Evolutionary conservation across 2,888 invertebrate species (phyloP), one percentile per base, ranked within the genome.

Genomic region (Hesperia comma): DNA sequence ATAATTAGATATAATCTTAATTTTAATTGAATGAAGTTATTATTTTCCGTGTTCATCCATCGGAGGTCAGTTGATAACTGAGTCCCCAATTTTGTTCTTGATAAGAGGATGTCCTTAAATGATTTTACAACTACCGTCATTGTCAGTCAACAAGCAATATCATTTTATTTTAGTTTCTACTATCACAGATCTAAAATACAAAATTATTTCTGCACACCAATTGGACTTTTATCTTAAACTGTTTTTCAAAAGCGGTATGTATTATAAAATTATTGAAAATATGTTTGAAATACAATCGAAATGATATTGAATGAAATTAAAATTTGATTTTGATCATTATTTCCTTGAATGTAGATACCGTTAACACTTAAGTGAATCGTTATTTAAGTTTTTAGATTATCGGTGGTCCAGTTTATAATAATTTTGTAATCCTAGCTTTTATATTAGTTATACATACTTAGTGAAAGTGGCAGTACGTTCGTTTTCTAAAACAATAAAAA

Each of bases 21-120:
- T 33, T 49, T 51, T 26, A 26, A 26, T 26, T 4, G 26, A 26
- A 26, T 26, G 26, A 5, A 54, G 14, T 15, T 33, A n/a, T 46
- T 60, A 32, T 46, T 46, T 1, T 21, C 8, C n/a, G 10, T 49
- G 15, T 46, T 46, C 3, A 17, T 17, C 6, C 17, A 8, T 49
- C 14, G 46, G 4, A 6, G 60, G 54, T 66, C 66, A 60, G 66
- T 66, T 60, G 43, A 54, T 60, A 60, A 60, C n/a, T 66, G 53
- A 57, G 33, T 66, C 12, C 19, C 43, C n/a, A 19, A 17, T 10
- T 53, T 56, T 54, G 19, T 66, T 66, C 60, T 66, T 66, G 58
- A 66, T 66, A 57, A 66, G 66, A 54, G 69, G 71, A 68, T 73
- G 71, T 73, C 72, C 70, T 71, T 73, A 69, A 71, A 63, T 66